Base-by-base conservation (phyloP, 2,113 vertebrate genomes). In the Corydoras sp. region DNA sequence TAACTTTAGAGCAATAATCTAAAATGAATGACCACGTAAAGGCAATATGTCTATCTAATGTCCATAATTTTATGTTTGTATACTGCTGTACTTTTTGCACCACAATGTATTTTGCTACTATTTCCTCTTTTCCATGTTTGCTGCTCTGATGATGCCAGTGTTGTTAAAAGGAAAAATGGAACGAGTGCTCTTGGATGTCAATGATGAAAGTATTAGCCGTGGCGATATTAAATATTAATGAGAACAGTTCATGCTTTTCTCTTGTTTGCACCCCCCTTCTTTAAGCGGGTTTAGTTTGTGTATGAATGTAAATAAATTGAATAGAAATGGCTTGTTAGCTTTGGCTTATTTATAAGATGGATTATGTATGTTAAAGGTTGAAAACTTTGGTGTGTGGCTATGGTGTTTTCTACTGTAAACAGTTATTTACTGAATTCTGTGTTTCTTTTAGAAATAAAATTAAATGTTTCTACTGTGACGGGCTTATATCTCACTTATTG, bases 391-490 rank as follows among this genome's bases (percentile, higher is more conserved):
- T 75, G 64, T 64, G 24, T 62, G 64, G 67, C 48, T 43, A 43
- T 54, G 43, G 56, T 68, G 58, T 79, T 80, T 84, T 78, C 74
- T 81, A 77, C 62, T 72, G 73, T 64, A 68, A 78, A 65, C 54
- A 67, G 56, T 74, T 58, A 49, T 63, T 53, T 75, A 62, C 58
- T 72, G 65, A 69, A 70, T 77, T 67, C 66, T 69, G 13, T 71
- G 55, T 75, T 77, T 51, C 67, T 78, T 71, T 78, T 60, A 76
- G 54, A 81, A 81, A 77, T 81, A 82, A 82, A 83, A 69, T 59
- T 59, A 68, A 69, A 77, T 66, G 61, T 79, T 75, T 78, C 56
- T 73, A 73, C 62, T 71, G 58, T 71, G 15, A 65, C 72, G 14
- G 58, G 58, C 7, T 58, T 48, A 10, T 73, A 62, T 14, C 35